Evolutionary conservation across 2,113 vertebrate genomes (phyloP).

Genomic region (Acrocephalus arundinaceus): DNA sequence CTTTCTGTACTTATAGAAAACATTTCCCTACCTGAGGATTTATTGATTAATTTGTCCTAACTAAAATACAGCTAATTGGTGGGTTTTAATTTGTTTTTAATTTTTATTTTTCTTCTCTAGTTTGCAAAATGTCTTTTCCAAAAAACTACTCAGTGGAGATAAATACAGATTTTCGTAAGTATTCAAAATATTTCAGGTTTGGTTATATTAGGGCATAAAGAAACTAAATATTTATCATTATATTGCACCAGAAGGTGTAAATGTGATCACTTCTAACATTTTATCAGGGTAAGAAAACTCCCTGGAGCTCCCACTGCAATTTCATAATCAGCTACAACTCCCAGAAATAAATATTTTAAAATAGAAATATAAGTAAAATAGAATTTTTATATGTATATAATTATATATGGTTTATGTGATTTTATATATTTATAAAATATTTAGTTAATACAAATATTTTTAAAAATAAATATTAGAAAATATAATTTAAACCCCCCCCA

Average conservation of each 20-base stretch:
- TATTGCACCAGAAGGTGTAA: neutral
- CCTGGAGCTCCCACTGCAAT: neutral
- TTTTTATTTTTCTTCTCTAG: constrained; percentile 58
- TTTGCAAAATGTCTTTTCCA: constrained; percentile 97
- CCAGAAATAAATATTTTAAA: neutral
- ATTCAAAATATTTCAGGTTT: neutral
- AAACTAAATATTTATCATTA: rapidly evolving
- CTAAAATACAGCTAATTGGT: neutral
- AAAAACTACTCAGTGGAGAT: constrained; percentile 94
- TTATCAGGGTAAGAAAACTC: neutral
- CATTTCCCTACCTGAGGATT: neutral
- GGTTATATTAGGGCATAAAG: neutral
- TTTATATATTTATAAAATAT: neutral
- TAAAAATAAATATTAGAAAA: neutral
- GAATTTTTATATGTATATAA: neutral
- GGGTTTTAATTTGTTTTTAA: neutral
- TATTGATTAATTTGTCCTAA: neutral
- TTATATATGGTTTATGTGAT: too few relatives aligned
- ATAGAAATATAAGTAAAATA: neutral
- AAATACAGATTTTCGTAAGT: constrained; percentile 96
- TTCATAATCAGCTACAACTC: neutral
- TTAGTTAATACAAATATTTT: neutral
- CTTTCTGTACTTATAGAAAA: neutral
- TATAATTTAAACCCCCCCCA: neutral
- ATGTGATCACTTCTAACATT: neutral